A percentile compares a stretch with the other conserved stretches of the same genome.
Evolutionary conservation across 1,140 invertebrate species (phyloP).

Genomic region (Maconellicoccus hirsutus): DNA sequence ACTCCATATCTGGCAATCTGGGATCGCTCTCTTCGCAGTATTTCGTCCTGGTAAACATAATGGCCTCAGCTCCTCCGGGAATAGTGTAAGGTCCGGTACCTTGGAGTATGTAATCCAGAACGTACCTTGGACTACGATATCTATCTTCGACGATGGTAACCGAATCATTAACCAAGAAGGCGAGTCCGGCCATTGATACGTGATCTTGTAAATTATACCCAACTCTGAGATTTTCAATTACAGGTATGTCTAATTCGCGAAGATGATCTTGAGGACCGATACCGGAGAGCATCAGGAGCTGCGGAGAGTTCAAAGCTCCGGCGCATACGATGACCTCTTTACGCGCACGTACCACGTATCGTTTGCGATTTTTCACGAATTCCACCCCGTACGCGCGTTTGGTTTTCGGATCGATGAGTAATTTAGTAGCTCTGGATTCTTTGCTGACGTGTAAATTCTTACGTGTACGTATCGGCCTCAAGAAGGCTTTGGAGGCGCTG

Average conservation of each 20-base stretch:
- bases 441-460: conserved; percentile 58
- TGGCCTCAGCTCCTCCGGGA: conserved; percentile 38
- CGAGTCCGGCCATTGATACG: conserved; percentile 46
- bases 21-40: conserved; percentile 33
- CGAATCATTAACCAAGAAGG: conserved; percentile 40
- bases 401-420: conserved; percentile 47
- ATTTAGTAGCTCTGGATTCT: conserved; percentile 50
- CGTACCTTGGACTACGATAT: conserved; percentile 51
- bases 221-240: conserved; percentile 44
- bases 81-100: conserved; percentile 34
- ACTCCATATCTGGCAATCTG: conserved; percentile 55
- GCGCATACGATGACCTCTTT: conserved; percentile 57
- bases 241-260: conserved; percentile 48
- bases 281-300: conserved; percentile 60
- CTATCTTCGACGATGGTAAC: conserved; percentile 44
- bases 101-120: conserved; percentile 36
- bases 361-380: conserved; percentile 42
- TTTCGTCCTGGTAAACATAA: conserved; percentile 37
- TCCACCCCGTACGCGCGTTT: conserved; percentile 52
- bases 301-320: conserved; percentile 53
- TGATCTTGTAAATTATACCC: conserved; percentile 46
- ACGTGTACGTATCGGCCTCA: conserved; percentile 42
- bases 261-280: conserved; percentile 57
- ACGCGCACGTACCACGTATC: conserved; percentile 37
- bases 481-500: conserved; percentile 49